A percentile compares a stretch with the other conserved stretches of the same genome.
These are phyloP conservation scores for Apamea monoglypha DNA, from an alignment of 2,888 invertebrate genomes.

Conservation along the genomic window DNA sequence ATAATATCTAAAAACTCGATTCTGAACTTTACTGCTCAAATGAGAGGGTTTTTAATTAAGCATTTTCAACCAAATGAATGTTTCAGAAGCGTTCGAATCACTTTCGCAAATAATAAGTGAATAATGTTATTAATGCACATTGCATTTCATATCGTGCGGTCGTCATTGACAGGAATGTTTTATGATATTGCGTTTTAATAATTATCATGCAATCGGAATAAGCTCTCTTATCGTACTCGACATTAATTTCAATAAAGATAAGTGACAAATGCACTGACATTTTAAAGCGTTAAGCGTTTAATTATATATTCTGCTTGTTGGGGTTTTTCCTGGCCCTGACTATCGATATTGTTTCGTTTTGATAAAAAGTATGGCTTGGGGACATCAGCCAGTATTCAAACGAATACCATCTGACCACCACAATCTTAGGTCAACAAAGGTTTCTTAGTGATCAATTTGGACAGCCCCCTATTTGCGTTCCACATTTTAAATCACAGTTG, in stretches of 20 bases:
- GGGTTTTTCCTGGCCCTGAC: not conserved
- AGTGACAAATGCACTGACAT: conserved; percentile 25
- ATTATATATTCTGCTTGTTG: not conserved
- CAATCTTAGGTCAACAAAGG: not conserved
- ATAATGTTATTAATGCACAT: conserved; percentile 39
- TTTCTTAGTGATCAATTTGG: not conserved
- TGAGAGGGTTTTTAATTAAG: not conserved
- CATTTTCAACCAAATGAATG: not conserved
- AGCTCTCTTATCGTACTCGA: conserved; percentile 9
- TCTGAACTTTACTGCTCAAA: not conserved
- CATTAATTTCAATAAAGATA: conserved; percentile 50
- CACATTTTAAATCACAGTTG: not conserved
- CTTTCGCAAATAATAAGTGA: conserved; percentile 15
- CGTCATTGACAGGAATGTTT: conserved; percentile 39
- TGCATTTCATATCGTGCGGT: conserved; percentile 46
- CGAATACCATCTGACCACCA: not conserved
- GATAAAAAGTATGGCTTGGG: not conserved
- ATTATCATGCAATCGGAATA: conserved; percentile 36
- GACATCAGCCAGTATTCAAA: not conserved
- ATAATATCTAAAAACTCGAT: not conserved
- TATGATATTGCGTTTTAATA: conserved; percentile 52
- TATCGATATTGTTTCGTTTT: not conserved
- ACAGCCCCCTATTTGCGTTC: not conserved
- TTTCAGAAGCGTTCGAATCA: conserved; percentile 2
- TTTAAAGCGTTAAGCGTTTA: conserved; percentile 7